These are phyloP conservation scores for Macrotrachela quadricornifera DNA, from an alignment of 1,140 invertebrate genomes.

Conservation along the genomic window DNA sequence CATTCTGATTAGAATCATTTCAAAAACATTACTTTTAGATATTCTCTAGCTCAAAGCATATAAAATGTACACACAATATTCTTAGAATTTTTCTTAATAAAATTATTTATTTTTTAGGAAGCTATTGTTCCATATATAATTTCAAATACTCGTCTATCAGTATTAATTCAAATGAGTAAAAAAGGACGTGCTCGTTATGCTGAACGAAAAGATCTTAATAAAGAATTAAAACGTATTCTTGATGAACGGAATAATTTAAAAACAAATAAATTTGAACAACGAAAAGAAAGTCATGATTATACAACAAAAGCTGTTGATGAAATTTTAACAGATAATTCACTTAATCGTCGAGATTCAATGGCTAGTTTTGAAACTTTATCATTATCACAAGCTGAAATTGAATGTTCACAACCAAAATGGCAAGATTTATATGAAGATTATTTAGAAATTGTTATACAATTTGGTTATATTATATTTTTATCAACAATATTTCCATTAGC, in stretches of 20 bases:
- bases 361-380: neutral
- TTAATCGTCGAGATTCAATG: neutral
- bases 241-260: neutral
- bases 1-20: too few species aligned
- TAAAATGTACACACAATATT: too few species aligned
- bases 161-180: neutral
- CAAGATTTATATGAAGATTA: constrained; percentile 74
- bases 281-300: neutral
- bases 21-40: too few species aligned
- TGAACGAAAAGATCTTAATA: too few species aligned
- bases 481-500: constrained; percentile 61
- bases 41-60: too few species aligned
- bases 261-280: neutral
- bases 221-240: neutral
- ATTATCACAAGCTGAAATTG: neutral
- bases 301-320: neutral
- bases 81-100: too few species aligned
- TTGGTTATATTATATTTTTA: constrained; percentile 64
- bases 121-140: too few species aligned
- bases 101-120: constrained; percentile 27
- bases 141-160: too few species aligned
- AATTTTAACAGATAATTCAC: neutral
- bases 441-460: constrained; percentile 38
- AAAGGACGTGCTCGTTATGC: too few species aligned
- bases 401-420: neutral